Conservation (phyloP, 2,888 invertebrate species). For the Julus scandinavius region DNA sequence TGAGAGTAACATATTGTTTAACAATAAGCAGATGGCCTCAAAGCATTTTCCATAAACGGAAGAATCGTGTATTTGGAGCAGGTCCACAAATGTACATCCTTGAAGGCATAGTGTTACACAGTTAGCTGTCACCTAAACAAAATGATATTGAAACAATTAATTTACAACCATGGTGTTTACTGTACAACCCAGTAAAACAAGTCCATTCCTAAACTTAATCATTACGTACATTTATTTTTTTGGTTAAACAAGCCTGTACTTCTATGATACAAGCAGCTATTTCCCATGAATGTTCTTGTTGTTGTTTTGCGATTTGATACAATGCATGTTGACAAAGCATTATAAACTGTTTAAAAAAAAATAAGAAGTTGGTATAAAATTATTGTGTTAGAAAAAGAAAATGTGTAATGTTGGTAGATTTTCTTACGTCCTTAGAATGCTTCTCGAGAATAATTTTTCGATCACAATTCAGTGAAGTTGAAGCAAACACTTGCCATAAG, state of each 20-base stretch:
- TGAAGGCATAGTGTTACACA: constrained; percentile 32
- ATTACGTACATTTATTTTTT: not conserved
- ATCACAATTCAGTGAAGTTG: constrained; percentile 24
- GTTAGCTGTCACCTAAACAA: not conserved
- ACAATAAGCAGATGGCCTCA: not conserved
- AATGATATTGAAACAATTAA: not conserved
- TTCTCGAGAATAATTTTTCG: constrained; percentile 29
- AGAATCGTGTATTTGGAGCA: not conserved
- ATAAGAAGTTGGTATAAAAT: too few relatives aligned
- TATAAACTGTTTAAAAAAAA: constrained; percentile 20
- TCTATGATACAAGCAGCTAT: not conserved
- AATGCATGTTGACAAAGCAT: not conserved
- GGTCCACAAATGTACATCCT: constrained; percentile 7
- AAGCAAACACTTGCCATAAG: not conserved
- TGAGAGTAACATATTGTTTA: constrained; percentile 25
- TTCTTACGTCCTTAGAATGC: constrained; percentile 37
- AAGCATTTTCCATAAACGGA: not conserved
- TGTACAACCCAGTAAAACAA: not conserved
- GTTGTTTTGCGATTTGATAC: not conserved
- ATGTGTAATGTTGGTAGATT: not conserved
- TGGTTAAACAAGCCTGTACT: not conserved
- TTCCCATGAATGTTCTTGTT: not conserved
- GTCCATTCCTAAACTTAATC: not conserved
- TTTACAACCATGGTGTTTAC: too few relatives aligned
- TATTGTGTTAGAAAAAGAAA: too few relatives aligned